These are phyloP conservation scores for Timema podura DNA, from an alignment of 2,888 invertebrate genomes.

Conservation along the genomic window DNA sequence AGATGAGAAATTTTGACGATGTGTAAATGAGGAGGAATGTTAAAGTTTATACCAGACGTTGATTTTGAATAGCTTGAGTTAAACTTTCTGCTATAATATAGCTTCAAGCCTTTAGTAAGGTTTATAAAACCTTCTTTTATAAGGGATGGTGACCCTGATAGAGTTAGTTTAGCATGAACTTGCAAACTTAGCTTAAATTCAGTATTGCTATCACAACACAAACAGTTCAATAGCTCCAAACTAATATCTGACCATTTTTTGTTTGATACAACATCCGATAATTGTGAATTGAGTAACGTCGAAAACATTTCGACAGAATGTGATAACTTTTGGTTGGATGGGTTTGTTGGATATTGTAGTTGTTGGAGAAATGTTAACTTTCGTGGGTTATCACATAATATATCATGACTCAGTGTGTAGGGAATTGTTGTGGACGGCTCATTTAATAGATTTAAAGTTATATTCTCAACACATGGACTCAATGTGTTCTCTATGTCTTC, in stretches of 20 bases:
- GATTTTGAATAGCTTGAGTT: too few relatives aligned
- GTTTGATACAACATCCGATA: not conserved
- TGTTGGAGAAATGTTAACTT: too few relatives aligned
- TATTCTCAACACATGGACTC: too few relatives aligned
- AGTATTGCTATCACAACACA: not conserved
- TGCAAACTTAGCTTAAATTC: conserved; percentile 22
- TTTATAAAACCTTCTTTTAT: conserved; percentile 28
- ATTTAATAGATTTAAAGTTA: too few relatives aligned
- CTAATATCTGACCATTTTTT: not conserved
- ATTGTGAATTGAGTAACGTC: not conserved
- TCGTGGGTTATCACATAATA: too few relatives aligned
- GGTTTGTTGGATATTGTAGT: too few relatives aligned
- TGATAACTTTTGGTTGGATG: too few relatives aligned
- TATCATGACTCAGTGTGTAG: too few relatives aligned
- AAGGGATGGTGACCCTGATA: conserved; percentile 16
- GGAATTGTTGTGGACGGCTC: too few relatives aligned
- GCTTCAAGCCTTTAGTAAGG: conserved; percentile 20
- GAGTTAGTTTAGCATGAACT: conserved; percentile 27
- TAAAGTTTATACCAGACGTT: conserved; percentile 1
- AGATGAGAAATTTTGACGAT: conserved; percentile 22
- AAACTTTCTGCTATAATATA: conserved; percentile 14
- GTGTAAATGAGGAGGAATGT: conserved; percentile 11
- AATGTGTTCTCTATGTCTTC: too few relatives aligned
- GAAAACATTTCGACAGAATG: too few relatives aligned
- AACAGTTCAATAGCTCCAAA: not conserved